Evolutionary conservation across 2,797 vertebrate genomes (phyloP).

Genomic region (Micropoecilia bifurca): DNA sequence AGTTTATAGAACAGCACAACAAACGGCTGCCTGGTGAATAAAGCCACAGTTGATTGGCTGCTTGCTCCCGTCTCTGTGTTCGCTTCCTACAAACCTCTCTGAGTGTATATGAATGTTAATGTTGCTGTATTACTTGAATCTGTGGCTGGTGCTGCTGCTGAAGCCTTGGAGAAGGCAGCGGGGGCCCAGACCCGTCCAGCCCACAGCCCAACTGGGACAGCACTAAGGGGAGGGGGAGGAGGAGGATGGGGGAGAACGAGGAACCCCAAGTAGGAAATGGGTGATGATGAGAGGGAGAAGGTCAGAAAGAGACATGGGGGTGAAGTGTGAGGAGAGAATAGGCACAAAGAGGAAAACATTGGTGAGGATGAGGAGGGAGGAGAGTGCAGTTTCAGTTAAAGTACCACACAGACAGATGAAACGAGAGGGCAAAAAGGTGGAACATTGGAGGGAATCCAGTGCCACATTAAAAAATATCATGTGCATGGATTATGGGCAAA

Average conservation of each 20-base stretch:
- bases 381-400: slow-evolving; percentile 31
- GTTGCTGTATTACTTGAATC: slow-evolving; percentile 98
- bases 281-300: slow-evolving; percentile 63
- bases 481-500: slow-evolving; percentile 52
- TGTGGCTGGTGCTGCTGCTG: slow-evolving; percentile 96
- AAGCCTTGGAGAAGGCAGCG: slow-evolving; percentile 93
- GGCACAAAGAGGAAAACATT: slow-evolving; percentile 51
- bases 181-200: slow-evolving; percentile 94
- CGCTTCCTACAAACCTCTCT: slow-evolving; percentile 35
- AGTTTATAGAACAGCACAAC: slow-evolving; percentile 1
- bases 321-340: slow-evolving; percentile 45
- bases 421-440: slow-evolving; percentile 49
- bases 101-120: slow-evolving; percentile 81
- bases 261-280: slow-evolving; percentile 60
- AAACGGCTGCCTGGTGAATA: slow-evolving; percentile 5
- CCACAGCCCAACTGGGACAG: slow-evolving; percentile 99
- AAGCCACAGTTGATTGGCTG: slow-evolving; percentile 39
- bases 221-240: slow-evolving; percentile 85
- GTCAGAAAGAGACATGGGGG: slow-evolving; percentile 39
- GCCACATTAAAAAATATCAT: slow-evolving; percentile 55
- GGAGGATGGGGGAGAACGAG: slow-evolving; percentile 64
- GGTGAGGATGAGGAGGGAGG: not conserved
- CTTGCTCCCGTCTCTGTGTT: slow-evolving; percentile 27
- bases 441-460: slow-evolving; percentile 31
- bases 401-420: slow-evolving; percentile 35